Conservation (phyloP, 2,797 vertebrate species). For the Tapirus indicus region DNA sequence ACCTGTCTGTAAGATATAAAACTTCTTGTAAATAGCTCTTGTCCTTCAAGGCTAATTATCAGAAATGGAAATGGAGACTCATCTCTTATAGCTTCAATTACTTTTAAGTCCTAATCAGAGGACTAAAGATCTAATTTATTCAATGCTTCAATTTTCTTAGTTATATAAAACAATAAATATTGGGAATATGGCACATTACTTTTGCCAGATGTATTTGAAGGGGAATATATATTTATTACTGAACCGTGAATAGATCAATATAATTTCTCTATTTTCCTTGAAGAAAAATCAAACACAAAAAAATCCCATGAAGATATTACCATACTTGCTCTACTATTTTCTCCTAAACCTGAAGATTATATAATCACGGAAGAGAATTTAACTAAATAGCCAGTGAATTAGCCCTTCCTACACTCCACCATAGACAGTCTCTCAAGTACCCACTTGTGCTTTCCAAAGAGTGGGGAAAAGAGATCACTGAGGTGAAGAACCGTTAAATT, state of each 20-base stretch:
- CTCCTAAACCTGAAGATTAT: neutral
- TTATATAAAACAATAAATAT: neutral
- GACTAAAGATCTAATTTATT: neutral
- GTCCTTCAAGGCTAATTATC: neutral
- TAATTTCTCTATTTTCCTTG: neutral
- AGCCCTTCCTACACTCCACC: neutral
- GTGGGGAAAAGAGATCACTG: neutral
- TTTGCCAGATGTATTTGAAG: neutral
- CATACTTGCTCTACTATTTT: neutral
- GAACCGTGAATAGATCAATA: neutral
- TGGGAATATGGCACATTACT: neutral
- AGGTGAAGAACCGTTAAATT: neutral
- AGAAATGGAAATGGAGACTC: neutral
- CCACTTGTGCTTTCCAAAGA: neutral
- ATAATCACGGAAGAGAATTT: neutral
- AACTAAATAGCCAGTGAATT: neutral
- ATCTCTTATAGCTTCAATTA: neutral
- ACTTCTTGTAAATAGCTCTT: neutral
- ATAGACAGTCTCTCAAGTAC: neutral
- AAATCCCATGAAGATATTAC: neutral
- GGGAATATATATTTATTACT: neutral
- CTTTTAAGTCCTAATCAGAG: neutral
- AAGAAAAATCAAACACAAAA: neutral
- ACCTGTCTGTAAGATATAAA: neutral
- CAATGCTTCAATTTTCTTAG: conserved; percentile 10